Base-by-base conservation (phyloP, 2,888 invertebrate genomes). In the Baronia brevicornis region DNA sequence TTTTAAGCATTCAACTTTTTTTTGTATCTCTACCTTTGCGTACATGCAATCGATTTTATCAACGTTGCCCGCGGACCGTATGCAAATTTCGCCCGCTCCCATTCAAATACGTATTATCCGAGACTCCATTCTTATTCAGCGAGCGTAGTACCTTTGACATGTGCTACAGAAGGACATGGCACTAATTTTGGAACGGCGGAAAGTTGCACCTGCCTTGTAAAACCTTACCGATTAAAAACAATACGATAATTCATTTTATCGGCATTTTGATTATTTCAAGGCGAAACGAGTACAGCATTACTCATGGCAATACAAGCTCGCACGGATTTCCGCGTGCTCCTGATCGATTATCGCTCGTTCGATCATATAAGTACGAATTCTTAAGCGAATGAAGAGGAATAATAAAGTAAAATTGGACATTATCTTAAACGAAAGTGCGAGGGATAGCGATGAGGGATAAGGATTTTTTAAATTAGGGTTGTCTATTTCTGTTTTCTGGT, bases 401-500 rank as follows among this genome's bases (percentile, higher is more conserved):
- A 41, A 39, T 43, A 43, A 45, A 46, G 43, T 41, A 40, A 43
- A 40, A 26, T 22, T 35, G 29, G 38, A 48, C 51, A 41, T 40
- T 43, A 54, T 50, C 48, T 56, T 49, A 49, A 50, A 52, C 46
- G 51, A 55, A 51, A 45, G 46, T 54, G 55, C 51, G 55, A 55
- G 55, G 43, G 55, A 54, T 54, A 44, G 49, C 50, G 55, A 57
- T 54, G 40, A 21, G 11, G 51, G 44, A 53, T 51, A 49, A 49
- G 30, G 46, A 40, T 43, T 43, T 45, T 51, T 50, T 49, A 51
- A 30, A 18, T 18, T n/a, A 36, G 35, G 35, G 35, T n/a, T 35
- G 29, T 21, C 2, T 14, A 4, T 9, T 8, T 3, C 17, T n/a
- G 14, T 12, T 13, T n/a, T n/a, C 5, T 12, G 8, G 10, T 8